These are phyloP conservation scores for Pleuronectes platessa DNA, from an alignment of 2,113 vertebrate genomes.

Conservation along the genomic window DNA sequence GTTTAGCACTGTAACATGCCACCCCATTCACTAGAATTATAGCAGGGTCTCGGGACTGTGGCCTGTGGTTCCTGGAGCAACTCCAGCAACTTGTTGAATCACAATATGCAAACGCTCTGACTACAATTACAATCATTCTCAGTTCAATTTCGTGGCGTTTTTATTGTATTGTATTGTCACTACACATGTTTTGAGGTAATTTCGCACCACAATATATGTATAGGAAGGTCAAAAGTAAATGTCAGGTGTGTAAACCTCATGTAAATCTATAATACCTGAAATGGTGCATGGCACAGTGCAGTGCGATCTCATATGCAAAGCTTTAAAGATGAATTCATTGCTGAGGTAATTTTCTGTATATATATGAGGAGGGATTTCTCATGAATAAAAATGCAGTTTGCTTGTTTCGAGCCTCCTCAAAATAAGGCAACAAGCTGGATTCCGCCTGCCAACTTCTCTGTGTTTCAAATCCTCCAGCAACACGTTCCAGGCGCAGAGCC, in stretches of 20 bases:
- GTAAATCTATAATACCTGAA: slow-evolving; percentile 9
- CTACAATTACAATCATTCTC: too few species aligned
- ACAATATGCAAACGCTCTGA: background rate
- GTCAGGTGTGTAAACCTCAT: slow-evolving; percentile 1
- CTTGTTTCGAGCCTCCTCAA: slow-evolving; percentile 52
- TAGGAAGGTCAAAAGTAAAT: slow-evolving; percentile 9
- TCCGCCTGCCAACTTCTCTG: slow-evolving; percentile 76
- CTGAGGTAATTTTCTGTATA: slow-evolving; percentile 23
- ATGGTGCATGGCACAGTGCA: background rate
- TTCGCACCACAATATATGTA: background rate
- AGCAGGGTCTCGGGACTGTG: slow-evolving; percentile 6
- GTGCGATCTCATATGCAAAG: background rate
- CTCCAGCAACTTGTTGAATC: slow-evolving; percentile 8
- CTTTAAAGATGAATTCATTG: background rate
- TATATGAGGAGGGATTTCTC: slow-evolving; percentile 36
- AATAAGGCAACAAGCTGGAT: slow-evolving; percentile 67
- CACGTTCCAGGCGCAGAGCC: slow-evolving; percentile 57
- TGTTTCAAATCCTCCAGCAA: slow-evolving; percentile 70
- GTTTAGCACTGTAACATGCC: slow-evolving; percentile 63
- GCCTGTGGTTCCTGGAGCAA: slow-evolving; percentile 36
- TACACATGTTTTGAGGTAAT: too few species aligned
- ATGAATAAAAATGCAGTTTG: slow-evolving; percentile 74
- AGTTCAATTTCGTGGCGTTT: too few species aligned
- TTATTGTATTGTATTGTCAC: too few species aligned
- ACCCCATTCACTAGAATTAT: slow-evolving; percentile 52